Evolutionary conservation across 2,888 invertebrate species (phyloP), one percentile per base, ranked within the genome.

Genomic region (Epirrhoe alternata): DNA sequence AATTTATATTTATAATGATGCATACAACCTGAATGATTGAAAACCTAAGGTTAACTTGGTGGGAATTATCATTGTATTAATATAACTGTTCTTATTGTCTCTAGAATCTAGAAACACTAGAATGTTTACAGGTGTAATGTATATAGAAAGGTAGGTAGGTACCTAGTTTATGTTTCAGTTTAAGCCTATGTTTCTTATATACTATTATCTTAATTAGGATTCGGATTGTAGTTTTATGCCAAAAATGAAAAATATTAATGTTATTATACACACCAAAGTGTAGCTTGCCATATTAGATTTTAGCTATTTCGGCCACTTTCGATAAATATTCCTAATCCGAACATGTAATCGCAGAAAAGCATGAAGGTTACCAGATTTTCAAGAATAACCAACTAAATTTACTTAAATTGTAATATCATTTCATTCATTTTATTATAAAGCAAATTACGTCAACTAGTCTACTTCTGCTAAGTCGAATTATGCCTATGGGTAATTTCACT

Each of bases 241-340:
- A 75, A 71, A 70, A 72, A 65, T 55, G 62, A 57, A 68, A n/a
- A 70, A 67, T 64, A 61, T 65, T 64, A 59, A 54, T 80, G 86
- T 84, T 87, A 84, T 83, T 10, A 38, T 7, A 10, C 10, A 89
- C 86, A 90, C 92, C 92, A 92, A 93, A 93, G 92, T 86, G 78
- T 87, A 88, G 85, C 90, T 92, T 93, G 93, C 93, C 93, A 93
- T 93, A 92, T 87, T 92, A 91, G 90, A 83, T 83, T 83, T 78
- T 82, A 86, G 74, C 76, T 76, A 75, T 82, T 76, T 81, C 79
- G 84, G 82, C 79, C 80, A 84, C 81, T 84, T 83, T 79, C 77
- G 70, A 64, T 72, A 35, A 33, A 49, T 50, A 42, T 57, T 10
- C 57, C 31, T 16, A 42, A 45, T 14, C 16, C 12, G 17, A 17